Evolutionary conservation across 2,888 invertebrate species (phyloP).

Genomic region (Meiosimyza decipiens): DNA sequence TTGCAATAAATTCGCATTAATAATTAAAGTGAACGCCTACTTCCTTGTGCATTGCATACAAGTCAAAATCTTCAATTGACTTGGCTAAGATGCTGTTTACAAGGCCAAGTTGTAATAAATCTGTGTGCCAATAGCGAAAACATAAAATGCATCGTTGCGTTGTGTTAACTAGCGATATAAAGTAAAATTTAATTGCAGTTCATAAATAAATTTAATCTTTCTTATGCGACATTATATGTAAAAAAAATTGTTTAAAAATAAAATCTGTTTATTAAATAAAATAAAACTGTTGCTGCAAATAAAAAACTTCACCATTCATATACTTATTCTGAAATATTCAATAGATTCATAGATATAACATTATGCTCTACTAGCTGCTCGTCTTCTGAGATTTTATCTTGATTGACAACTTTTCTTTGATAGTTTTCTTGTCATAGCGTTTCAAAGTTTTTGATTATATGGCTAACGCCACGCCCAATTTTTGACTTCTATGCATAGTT

Average conservation of each 20-base stretch:
- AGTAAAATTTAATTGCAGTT: not conserved
- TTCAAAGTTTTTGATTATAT: too few relatives aligned
- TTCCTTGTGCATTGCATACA: slow-evolving; percentile 10
- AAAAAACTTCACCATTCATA: too few relatives aligned
- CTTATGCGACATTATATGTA: too few relatives aligned
- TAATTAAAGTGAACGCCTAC: slow-evolving; percentile 30
- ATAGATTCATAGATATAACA: not conserved
- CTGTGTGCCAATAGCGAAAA: slow-evolving; percentile 20
- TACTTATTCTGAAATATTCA: not conserved
- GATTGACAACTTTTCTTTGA: too few relatives aligned
- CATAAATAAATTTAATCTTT: not conserved
- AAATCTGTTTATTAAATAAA: too few relatives aligned
- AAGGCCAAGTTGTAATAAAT: slow-evolving; percentile 17
- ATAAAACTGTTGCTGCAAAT: too few relatives aligned
- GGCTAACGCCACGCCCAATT: too few relatives aligned
- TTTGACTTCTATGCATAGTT: too few relatives aligned
- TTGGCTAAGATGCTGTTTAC: slow-evolving; percentile 28
- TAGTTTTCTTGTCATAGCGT: too few relatives aligned
- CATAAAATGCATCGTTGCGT: slow-evolving; percentile 21
- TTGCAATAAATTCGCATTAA: slow-evolving; percentile 38
- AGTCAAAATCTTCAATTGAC: slow-evolving; percentile 21
- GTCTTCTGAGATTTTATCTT: too few relatives aligned
- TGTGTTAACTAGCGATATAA: slow-evolving; percentile 6
- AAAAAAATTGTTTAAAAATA: not conserved
- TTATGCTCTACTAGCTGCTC: not conserved